These are phyloP conservation scores for Neoascia interrupta DNA, from an alignment of 2,888 invertebrate species.

Conservation along the genomic window DNA sequence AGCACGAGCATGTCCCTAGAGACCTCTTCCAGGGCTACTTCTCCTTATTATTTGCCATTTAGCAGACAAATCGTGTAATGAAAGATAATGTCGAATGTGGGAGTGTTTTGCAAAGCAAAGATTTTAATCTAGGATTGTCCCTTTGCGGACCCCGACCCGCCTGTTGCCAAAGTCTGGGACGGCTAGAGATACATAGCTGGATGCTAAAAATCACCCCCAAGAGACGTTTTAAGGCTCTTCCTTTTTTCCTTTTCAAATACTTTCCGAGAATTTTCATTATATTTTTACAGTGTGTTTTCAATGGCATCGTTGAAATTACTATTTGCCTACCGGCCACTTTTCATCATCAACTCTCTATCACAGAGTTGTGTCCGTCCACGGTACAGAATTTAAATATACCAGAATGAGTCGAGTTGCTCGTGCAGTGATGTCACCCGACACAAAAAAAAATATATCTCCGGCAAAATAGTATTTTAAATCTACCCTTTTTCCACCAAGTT, in stretches of 20 bases:
- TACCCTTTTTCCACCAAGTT: slow-evolving; percentile 43
- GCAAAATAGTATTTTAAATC: slow-evolving; percentile 48
- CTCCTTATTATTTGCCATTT: slow-evolving; percentile 9
- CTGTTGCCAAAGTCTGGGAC: slow-evolving; percentile 46
- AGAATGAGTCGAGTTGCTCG: slow-evolving; percentile 37
- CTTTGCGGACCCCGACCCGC: slow-evolving; percentile 34
- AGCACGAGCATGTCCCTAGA: too few species aligned
- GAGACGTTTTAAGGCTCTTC: slow-evolving; percentile 18
- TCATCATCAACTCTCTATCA: slow-evolving; percentile 55
- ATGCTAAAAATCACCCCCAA: slow-evolving; percentile 46
- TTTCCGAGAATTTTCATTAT: slow-evolving; percentile 62
- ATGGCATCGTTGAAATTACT: slow-evolving; percentile 60
- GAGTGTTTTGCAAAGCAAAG: slow-evolving; percentile 11
- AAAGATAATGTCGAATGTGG: slow-evolving; percentile 11
- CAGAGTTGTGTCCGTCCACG: slow-evolving; percentile 11
- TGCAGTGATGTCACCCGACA: slow-evolving; percentile 16
- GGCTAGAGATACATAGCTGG: too few species aligned
- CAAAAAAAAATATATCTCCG: slow-evolving; percentile 10
- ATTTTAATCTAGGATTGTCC: slow-evolving; percentile 54
- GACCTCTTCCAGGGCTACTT: slow-evolving; percentile 26
- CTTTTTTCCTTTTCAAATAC: slow-evolving; percentile 22
- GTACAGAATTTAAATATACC: slow-evolving; percentile 33
- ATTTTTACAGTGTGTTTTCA: slow-evolving; percentile 63
- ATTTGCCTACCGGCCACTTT: slow-evolving; percentile 54
- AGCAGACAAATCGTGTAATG: slow-evolving; percentile 13